phyloP scores from a whole-genome alignment of 1,140 invertebrate species.

The Diachasma alloeum region DNA sequence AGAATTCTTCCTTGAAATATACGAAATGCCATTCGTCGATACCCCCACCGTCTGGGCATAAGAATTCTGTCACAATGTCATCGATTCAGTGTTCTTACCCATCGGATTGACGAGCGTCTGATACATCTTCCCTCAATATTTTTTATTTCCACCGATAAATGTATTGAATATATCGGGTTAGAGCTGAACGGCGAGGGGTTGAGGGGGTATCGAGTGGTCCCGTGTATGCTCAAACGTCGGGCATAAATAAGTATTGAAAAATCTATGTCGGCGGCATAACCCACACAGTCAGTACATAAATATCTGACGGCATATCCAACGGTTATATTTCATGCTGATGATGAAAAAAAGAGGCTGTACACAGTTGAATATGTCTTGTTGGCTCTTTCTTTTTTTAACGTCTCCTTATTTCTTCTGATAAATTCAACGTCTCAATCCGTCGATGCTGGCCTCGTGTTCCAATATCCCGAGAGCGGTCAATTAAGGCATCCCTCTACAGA shows the following conservation, averaged over 20 bases:
- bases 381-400: background rate
- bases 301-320: conserved; percentile 46
- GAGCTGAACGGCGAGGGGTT: too few relatives aligned
- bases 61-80: conserved; percentile 6
- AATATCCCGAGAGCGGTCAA: conserved; percentile 50
- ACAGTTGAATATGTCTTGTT: background rate
- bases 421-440: conserved; percentile 55
- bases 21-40: too few relatives aligned
- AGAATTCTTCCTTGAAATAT: too few relatives aligned
- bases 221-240: background rate
- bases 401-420: conserved; percentile 36
- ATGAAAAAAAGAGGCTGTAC: conserved; percentile 25
- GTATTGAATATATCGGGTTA: background rate
- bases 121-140: background rate
- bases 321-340: conserved; percentile 47
- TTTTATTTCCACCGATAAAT: background rate
- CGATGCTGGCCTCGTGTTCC: conserved; percentile 32
- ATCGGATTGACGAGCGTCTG: background rate
- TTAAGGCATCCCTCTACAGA: conserved; percentile 51
- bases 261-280: conserved; percentile 26
- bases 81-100: background rate
- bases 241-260: conserved; percentile 32
- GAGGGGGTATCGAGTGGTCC: background rate
- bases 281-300: conserved; percentile 45
- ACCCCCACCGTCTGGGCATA: background rate